A percentile compares a stretch with the other conserved stretches of the same genome.
Evolutionary conservation across 2,113 vertebrate genomes (phyloP).

Genomic region (Okapia johnstoni): DNA sequence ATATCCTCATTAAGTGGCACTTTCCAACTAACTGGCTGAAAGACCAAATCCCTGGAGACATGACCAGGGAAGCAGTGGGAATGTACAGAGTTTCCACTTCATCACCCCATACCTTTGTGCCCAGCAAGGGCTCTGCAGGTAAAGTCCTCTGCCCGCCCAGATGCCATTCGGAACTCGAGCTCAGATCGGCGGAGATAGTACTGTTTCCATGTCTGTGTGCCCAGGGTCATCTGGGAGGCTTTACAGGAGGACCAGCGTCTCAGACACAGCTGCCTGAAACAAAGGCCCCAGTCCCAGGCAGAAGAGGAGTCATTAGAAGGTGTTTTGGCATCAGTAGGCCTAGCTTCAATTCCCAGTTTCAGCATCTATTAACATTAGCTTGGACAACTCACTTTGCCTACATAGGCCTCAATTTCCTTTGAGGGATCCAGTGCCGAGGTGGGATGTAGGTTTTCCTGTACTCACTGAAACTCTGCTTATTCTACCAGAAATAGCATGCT

Average conservation of each 20-base stretch:
- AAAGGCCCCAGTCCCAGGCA: background rate
- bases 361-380: background rate
- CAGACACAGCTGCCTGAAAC: conserved; percentile 82
- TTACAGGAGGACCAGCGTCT: conserved; percentile 85
- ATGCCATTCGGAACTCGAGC: conserved; percentile 82
- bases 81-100: background rate
- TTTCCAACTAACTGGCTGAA: background rate
- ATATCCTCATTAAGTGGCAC: background rate
- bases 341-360: background rate
- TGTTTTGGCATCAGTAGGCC: background rate
- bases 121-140: conserved; percentile 83
- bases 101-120: conserved; percentile 74
- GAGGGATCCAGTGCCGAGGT: background rate
- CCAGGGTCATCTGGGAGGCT: conserved; percentile 59
- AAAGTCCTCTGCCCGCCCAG: conserved; percentile 81
- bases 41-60: background rate
- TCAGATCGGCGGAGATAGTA: conserved; percentile 82
- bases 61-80: background rate
- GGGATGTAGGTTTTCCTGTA: background rate
- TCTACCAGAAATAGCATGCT: background rate
- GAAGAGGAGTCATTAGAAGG: background rate
- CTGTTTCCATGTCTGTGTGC: conserved; percentile 80
- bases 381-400: background rate
- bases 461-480: background rate
- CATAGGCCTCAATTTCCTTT: background rate